Evolutionary conservation across 2,113 vertebrate genomes (phyloP).

Genomic region (Chrysemys picta): DNA sequence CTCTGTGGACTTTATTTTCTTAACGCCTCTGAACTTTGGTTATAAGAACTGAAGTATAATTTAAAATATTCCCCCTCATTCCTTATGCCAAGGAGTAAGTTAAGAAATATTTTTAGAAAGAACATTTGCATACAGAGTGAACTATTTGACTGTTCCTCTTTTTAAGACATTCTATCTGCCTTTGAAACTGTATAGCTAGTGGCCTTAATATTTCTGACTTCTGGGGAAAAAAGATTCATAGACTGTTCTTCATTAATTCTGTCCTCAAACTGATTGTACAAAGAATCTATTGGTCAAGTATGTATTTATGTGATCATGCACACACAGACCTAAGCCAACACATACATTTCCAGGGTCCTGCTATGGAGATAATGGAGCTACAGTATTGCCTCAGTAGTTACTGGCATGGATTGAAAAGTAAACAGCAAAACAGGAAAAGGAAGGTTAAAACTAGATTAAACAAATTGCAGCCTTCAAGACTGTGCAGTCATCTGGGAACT

Average conservation of each 20-base stretch:
- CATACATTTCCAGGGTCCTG: slow-evolving; percentile 49
- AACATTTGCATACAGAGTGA: slow-evolving; percentile 67
- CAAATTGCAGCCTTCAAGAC: slow-evolving; percentile 63
- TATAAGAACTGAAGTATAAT: slow-evolving; percentile 59
- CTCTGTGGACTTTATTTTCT: slow-evolving; percentile 34
- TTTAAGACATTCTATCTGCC: slow-evolving; percentile 52
- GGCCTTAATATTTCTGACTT: slow-evolving; percentile 53
- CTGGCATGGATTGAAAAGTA: slow-evolving; percentile 69
- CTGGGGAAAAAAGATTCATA: slow-evolving; percentile 23
- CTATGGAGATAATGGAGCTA: slow-evolving; percentile 60
- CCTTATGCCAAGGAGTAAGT: slow-evolving; percentile 48
- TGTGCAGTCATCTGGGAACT: slow-evolving; percentile 60
- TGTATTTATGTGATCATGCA: slow-evolving; percentile 44
- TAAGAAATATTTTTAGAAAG: slow-evolving; percentile 72
- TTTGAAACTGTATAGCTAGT: slow-evolving; percentile 65
- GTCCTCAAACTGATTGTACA: slow-evolving; percentile 6
- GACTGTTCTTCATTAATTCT: slow-evolving; percentile 54
- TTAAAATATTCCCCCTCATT: slow-evolving; percentile 54
- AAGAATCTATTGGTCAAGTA: background rate
- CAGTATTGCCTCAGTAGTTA: slow-evolving; percentile 58
- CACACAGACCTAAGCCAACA: slow-evolving; percentile 50
- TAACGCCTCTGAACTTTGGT: slow-evolving; percentile 46
- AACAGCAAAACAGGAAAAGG: slow-evolving; percentile 77
- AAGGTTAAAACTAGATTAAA: slow-evolving; percentile 72
- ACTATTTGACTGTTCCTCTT: slow-evolving; percentile 45